phyloP scores from a whole-genome alignment of 2,888 invertebrate species.

The Melikaiella ostensackeni region DNA sequence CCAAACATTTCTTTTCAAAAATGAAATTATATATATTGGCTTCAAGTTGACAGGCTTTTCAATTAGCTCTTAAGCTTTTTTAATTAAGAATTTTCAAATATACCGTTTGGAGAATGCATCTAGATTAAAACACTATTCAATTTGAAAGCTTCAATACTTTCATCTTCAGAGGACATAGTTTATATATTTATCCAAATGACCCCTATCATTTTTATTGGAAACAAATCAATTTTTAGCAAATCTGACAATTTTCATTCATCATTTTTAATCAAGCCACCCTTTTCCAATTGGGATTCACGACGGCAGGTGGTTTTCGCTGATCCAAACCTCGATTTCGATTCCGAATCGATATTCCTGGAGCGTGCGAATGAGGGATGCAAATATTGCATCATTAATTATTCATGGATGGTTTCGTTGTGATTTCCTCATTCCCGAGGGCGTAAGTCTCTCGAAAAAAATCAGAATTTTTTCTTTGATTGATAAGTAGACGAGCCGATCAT shows the following conservation, averaged over 20 bases:
- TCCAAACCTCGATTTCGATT: slow-evolving; percentile 42
- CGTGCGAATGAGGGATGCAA: slow-evolving; percentile 53
- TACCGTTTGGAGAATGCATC: too few relatives aligned
- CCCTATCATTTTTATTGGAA: too few relatives aligned
- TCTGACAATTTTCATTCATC: neutral
- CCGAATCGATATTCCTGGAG: slow-evolving; percentile 48
- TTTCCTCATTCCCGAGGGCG: slow-evolving; percentile 34
- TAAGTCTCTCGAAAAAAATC: neutral
- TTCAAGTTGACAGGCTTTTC: too few relatives aligned
- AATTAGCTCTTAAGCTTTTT: too few relatives aligned
- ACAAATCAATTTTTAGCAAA: too few relatives aligned
- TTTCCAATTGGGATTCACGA: slow-evolving; percentile 1
- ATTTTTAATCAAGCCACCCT: neutral
- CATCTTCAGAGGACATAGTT: too few relatives aligned
- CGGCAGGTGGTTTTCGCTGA: slow-evolving; percentile 49
- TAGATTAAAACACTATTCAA: too few relatives aligned
- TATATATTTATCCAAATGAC: too few relatives aligned
- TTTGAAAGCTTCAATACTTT: too few relatives aligned
- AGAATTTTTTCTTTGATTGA: neutral
- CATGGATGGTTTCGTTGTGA: slow-evolving; percentile 49
- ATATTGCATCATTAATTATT: slow-evolving; percentile 58
- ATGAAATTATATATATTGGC: too few relatives aligned
- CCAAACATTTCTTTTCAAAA: too few relatives aligned
- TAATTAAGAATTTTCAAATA: too few relatives aligned
- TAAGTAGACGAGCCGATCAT: neutral